phyloP scores from a whole-genome alignment of 2,888 invertebrate species.

The Dioctria rufipes region DNA sequence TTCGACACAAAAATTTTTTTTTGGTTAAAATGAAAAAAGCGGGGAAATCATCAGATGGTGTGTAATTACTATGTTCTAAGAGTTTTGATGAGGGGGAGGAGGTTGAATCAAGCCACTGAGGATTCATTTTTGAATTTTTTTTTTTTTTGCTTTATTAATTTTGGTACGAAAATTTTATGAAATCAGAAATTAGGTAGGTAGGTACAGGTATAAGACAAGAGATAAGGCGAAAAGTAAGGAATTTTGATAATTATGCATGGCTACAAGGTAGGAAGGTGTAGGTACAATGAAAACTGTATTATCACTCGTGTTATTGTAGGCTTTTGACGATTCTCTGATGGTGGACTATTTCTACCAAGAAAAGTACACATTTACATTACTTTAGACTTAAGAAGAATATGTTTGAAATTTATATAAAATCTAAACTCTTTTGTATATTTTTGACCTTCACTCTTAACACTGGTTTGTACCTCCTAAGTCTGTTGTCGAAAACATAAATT shows the following conservation, averaged over 20 bases:
- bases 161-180: not conserved
- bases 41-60: constrained; percentile 6
- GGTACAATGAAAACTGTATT: constrained; percentile 1
- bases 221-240: too few relatives aligned
- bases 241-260: too few relatives aligned
- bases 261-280: too few relatives aligned
- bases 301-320: not conserved
- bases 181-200: not conserved
- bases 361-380: not conserved
- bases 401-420: too few relatives aligned
- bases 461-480: not conserved
- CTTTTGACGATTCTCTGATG: not conserved
- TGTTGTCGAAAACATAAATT: not conserved
- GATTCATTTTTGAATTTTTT: not conserved
- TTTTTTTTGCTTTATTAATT: not conserved
- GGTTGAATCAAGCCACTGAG: not conserved
- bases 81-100: constrained; percentile 8
- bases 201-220: too few relatives aligned
- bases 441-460: not conserved
- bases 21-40: not conserved
- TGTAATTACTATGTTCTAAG: constrained; percentile 3
- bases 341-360: not conserved
- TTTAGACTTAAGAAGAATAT: too few relatives aligned
- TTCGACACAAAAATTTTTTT: not conserved
- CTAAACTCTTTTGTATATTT: too few relatives aligned